Evolutionary conservation across 1,140 invertebrate genomes (phyloP), one percentile per base, ranked within the genome.

Genomic region (Lasaia peninsularis): DNA sequence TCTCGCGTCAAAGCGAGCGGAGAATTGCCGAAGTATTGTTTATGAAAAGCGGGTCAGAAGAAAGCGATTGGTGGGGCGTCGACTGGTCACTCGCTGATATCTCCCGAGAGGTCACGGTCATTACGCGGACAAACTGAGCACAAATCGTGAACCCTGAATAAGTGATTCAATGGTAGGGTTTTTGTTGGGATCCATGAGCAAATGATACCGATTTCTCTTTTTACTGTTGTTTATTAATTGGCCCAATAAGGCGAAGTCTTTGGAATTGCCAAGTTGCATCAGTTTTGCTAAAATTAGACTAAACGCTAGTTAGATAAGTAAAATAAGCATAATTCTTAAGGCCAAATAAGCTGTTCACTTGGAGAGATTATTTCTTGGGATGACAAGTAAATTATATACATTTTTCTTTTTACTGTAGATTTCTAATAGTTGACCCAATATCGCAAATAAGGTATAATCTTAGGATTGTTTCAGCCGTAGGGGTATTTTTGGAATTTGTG

Each of bases 21-120:
- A 60, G 63, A 69, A 68, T 65, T 73, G 71, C 65, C 76, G 73
- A 78, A 80, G 81, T 86, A 85, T 86, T 86, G 83, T 86, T 86
- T 84, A 77, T 75, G 78, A 87, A 85, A 87, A 87, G 80, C 73
- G 80, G 84, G 84, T 86, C 84, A 87, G 71, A 86, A 84, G 84
- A 87, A 87, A 87, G 81, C 78, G 73, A 79, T 52, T 73, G 71
- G 75, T 72, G 74, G 68, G 69, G 66, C 64, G 70, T 51, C 63
- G 64, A 62, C 65, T 69, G 80, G 77, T 78, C 78, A 80, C 67
- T 78, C 65, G 63, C 65, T 66, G 71, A 77, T 79, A 78, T 80
- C 79, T 78, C 79, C 76, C 68, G 70, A 76, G 74, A 80, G 83
- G 83, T 87, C 83, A 87, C 74, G 83, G 80, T 62, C 81, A 74